A percentile compares a stretch with the other conserved stretches of the same genome.
phyloP scores from a whole-genome alignment of 2,113 vertebrate genomes.

The Epinephelus lanceolatus region DNA sequence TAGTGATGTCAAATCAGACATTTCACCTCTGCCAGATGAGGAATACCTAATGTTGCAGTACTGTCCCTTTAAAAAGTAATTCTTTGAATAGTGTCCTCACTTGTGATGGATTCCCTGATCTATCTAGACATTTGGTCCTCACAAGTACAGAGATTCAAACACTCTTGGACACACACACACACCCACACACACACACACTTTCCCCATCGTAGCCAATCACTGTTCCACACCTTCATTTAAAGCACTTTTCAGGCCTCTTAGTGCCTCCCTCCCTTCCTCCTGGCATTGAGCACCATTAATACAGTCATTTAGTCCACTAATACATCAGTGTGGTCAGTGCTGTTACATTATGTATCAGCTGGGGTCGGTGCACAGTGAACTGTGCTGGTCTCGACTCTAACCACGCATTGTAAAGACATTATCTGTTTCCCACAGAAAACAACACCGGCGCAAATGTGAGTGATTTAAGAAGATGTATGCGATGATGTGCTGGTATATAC shows the following conservation, averaged over 20 bases:
- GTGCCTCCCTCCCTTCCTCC: slow-evolving; percentile 52
- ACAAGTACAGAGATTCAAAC: background rate
- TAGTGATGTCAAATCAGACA: background rate
- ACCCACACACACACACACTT: background rate
- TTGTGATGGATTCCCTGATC: slow-evolving; percentile 28
- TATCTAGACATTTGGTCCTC: background rate
- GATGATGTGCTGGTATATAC: background rate
- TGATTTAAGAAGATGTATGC: slow-evolving; percentile 55
- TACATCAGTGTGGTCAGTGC: slow-evolving; percentile 74
- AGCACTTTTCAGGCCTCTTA: slow-evolving; percentile 73
- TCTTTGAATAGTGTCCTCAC: background rate
- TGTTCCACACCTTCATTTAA: slow-evolving; percentile 71
- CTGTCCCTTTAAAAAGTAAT: no score
- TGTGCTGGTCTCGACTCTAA: slow-evolving; percentile 75
- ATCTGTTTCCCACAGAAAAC: slow-evolving; percentile 73
- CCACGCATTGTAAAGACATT: slow-evolving; percentile 80
- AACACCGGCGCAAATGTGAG: slow-evolving; percentile 28
- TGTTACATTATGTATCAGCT: slow-evolving; percentile 75
- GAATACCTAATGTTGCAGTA: background rate
- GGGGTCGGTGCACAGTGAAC: slow-evolving; percentile 75
- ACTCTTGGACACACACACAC: background rate
- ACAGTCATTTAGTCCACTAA: slow-evolving; percentile 76
- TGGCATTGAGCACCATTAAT: slow-evolving; percentile 68
- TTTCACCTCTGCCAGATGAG: background rate
- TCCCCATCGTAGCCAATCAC: slow-evolving; percentile 46